Evolutionary conservation across 2,888 invertebrate genomes (phyloP), one percentile per base, ranked within the genome.

Genomic region (Idaea dimidiata): DNA sequence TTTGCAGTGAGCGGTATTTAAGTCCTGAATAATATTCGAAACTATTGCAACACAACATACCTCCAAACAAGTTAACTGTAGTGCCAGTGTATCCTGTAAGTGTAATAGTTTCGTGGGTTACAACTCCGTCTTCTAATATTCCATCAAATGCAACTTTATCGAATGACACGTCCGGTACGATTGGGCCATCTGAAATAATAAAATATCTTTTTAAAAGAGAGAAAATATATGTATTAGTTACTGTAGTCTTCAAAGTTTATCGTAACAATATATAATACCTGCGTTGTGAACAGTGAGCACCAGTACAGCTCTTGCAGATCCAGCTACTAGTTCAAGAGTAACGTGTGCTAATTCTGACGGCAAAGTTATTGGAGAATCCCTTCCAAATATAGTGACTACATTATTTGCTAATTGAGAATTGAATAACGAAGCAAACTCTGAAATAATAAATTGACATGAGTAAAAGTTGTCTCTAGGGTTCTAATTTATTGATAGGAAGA

Each of bases 111-210:
- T 86, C 89, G 69, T 89, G 89, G 55, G 69, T 69, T 1, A 87
- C 72, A 10, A 64, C 62, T 56, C 67, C 66, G 7, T 63, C 62
- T 64, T 77, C 71, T 18, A 86, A 60, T 16, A 73, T 63, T 66
- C 89, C 89, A 59, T 70, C 72, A 61, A 84, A 88, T 0, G 87
- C 68, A 60, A 84, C 72, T 68, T 78, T 83, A 3, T 80, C 80
- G 62, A 89, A 89, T 16, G 64, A 59, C 2, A 72, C 74, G 58
- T 67, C 67, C 10, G 68, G 43, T 43, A 10, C 43, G 43, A 43
- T 43, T 43, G 43, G 43, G 0, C 10, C 43, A 7, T 43, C 43
- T 43, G 43, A 43, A 43, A 43, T 14, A 43, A 8, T 3, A 43
- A 43, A 14, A 14, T 43, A 43, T 43, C n/a, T n/a, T n/a, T n/a